Percentiles rank a stretch among this genome's conserved stretches.
These are phyloP conservation scores for Catagonus wagneri DNA, from an alignment of 2,113 vertebrate genomes.

Conservation along the genomic window DNA sequence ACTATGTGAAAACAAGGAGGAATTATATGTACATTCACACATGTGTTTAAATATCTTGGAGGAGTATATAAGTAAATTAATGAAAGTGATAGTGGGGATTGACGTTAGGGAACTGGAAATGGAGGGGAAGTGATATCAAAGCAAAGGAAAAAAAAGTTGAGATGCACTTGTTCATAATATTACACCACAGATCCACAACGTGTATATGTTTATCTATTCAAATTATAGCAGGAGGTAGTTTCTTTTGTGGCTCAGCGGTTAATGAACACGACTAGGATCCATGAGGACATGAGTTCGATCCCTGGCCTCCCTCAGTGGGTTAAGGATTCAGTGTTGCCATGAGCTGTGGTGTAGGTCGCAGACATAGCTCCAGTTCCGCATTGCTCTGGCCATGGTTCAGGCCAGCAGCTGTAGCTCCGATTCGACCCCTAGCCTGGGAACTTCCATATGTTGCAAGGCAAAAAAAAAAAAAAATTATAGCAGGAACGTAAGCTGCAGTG, in stretches of 20 bases:
- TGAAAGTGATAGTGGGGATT: background rate
- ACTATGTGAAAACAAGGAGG: background rate
- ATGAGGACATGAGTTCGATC: too few relatives aligned
- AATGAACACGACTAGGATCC: too few relatives aligned
- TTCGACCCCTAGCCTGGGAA: too few relatives aligned
- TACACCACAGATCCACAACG: background rate
- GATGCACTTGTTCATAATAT: background rate
- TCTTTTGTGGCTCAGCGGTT: too few relatives aligned
- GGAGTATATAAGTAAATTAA: background rate
- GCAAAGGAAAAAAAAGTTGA: background rate
- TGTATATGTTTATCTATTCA: background rate
- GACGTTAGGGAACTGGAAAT: background rate
- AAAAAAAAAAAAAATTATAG: background rate
- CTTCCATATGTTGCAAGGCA: too few relatives aligned
- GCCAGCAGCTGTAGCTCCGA: too few relatives aligned
- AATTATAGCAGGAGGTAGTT: background rate
- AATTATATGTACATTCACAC: background rate
- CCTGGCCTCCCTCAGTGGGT: too few relatives aligned
- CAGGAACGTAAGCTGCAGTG: background rate
- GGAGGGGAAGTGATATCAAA: background rate
- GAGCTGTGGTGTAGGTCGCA: too few relatives aligned
- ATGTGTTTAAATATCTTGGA: background rate
- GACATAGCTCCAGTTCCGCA: too few relatives aligned
- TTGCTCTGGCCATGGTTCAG: too few relatives aligned
- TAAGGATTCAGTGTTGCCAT: too few relatives aligned